These are phyloP conservation scores for Ptychodera flava DNA, from an alignment of 35 echinoderm and acorn worm species.

Conservation along the genomic window DNA sequence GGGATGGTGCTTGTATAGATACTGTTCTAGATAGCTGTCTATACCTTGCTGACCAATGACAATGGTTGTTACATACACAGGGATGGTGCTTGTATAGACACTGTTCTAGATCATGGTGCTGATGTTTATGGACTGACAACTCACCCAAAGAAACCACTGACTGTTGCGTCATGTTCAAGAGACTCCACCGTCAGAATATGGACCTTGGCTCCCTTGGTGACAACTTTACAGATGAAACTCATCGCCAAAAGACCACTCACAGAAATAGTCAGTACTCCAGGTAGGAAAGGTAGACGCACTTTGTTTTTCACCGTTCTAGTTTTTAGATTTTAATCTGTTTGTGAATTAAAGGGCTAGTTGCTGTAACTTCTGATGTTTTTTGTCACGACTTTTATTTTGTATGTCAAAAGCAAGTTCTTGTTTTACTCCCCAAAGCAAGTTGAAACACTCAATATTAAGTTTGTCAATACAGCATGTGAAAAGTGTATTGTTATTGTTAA, in stretches of 20 bases:
- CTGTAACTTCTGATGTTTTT: too few relatives aligned
- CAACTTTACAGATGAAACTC: slow-evolving; percentile 72
- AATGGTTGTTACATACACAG: too few relatives aligned
- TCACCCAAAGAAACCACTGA: slow-evolving; percentile 75
- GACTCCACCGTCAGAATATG: slow-evolving; percentile 95
- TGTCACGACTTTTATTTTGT: too few relatives aligned
- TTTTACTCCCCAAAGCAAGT: too few relatives aligned
- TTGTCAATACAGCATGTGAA: too few relatives aligned
- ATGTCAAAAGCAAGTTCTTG: too few relatives aligned
- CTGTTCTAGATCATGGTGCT: slow-evolving; percentile 86
- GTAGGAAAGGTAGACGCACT: slow-evolving; percentile 12
- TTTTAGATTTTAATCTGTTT: background rate
- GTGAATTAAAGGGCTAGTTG: background rate
- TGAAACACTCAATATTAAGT: too few relatives aligned
- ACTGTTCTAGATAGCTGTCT: slow-evolving; percentile 50
- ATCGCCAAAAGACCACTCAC: slow-evolving; percentile 66
- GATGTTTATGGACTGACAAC: slow-evolving; percentile 96
- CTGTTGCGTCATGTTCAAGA: slow-evolving; percentile 82
- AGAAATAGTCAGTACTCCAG: slow-evolving; percentile 69
- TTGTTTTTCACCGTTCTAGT: background rate
- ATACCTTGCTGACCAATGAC: background rate
- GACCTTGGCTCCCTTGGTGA: slow-evolving; percentile 63
- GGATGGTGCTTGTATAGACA: slow-evolving; percentile 96
- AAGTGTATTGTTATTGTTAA: too few relatives aligned
- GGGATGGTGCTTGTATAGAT: slow-evolving; percentile 96